Conservation (phyloP, 2,888 invertebrate genomes). For the Rhorus exstirpatorius region DNA sequence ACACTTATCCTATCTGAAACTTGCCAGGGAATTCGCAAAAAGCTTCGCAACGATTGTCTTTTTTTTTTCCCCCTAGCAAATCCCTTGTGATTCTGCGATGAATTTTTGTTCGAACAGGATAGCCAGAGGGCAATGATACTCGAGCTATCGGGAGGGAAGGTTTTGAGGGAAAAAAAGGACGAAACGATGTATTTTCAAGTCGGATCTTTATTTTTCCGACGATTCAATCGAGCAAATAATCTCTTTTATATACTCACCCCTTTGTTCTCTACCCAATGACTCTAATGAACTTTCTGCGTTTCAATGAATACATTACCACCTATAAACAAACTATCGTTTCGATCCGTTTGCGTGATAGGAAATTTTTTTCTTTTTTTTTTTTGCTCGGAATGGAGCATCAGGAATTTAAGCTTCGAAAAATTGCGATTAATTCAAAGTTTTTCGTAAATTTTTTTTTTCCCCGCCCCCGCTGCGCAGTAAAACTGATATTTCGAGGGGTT, state of each 20-base stretch:
- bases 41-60: background rate
- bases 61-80: slow-evolving; percentile 15
- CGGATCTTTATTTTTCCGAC: slow-evolving; percentile 17
- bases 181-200: slow-evolving; percentile 19
- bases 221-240: slow-evolving; percentile 32
- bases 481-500: slow-evolving; percentile 22
- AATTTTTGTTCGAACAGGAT: slow-evolving; percentile 14
- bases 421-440: background rate
- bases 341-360: slow-evolving; percentile 39
- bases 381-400: background rate
- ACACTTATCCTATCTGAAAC: too few relatives aligned
- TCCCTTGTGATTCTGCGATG: slow-evolving; percentile 13
- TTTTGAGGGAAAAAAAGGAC: slow-evolving; percentile 16
- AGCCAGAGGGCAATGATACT: background rate
- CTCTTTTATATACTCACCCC: slow-evolving; percentile 76
- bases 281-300: slow-evolving; percentile 79
- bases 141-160: slow-evolving; percentile 8
- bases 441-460: background rate
- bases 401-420: too few relatives aligned
- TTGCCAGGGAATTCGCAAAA: background rate
- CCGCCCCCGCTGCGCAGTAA: too few relatives aligned
- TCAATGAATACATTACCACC: slow-evolving; percentile 80
- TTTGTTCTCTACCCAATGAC: slow-evolving; percentile 72
- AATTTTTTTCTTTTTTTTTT: slow-evolving; percentile 26
- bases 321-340: slow-evolving; percentile 77